phyloP scores from a whole-genome alignment of 2,797 vertebrate species.

The Karalla daura region DNA sequence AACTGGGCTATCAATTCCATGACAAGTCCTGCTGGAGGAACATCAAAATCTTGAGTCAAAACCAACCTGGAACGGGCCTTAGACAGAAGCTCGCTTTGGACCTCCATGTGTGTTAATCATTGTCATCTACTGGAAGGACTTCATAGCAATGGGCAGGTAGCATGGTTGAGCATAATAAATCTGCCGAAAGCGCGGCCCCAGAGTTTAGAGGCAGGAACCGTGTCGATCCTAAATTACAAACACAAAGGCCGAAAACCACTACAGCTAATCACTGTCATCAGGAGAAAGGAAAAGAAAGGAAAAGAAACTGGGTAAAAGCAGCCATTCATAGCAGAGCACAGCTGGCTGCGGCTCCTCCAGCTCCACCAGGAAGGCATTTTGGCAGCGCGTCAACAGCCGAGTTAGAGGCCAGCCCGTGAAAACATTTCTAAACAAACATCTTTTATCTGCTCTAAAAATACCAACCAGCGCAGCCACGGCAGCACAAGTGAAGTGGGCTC shows the following conservation, averaged over 20 bases:
- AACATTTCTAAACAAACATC: conserved; percentile 12
- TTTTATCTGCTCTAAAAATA: conserved; percentile 14
- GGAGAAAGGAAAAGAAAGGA: too few relatives aligned
- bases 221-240: background rate
- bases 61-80: background rate
- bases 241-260: background rate
- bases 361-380: background rate
- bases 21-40: conserved; percentile 7
- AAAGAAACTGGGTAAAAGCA: background rate
- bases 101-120: conserved; percentile 14
- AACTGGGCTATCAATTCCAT: conserved; percentile 5
- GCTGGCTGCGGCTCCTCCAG: background rate
- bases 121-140: conserved; percentile 22
- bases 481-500: background rate
- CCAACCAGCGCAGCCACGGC: background rate
- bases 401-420: background rate
- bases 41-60: conserved; percentile 6
- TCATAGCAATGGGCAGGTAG: conserved; percentile 2
- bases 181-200: background rate
- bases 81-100: too few relatives aligned
- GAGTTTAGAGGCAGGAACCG: background rate
- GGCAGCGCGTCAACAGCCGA: conserved; percentile 8
- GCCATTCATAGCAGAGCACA: background rate
- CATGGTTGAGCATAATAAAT: background rate
- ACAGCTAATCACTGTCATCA: background rate